Percentiles rank a stretch among this genome's conserved stretches.
Conservation (phyloP, 2,113 vertebrate species). For the Caretta caretta region DNA sequence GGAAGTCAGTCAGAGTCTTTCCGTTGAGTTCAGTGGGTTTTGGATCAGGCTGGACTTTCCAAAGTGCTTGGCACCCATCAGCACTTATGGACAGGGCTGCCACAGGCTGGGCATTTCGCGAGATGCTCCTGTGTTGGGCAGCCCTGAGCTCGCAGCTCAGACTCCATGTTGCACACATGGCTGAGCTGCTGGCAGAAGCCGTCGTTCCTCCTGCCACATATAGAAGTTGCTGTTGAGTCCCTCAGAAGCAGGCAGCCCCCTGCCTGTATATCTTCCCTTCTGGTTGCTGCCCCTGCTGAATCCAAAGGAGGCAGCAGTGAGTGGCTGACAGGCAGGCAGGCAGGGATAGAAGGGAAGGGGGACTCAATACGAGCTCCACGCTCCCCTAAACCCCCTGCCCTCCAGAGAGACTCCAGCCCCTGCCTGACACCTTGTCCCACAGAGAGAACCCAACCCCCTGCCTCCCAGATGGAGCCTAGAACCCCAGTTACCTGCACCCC, state of each 20-base stretch:
- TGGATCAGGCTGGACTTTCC: neutral
- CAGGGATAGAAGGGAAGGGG: neutral
- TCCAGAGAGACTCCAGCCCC: neutral
- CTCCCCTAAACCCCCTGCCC: neutral
- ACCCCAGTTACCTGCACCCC: neutral
- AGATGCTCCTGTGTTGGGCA: neutral
- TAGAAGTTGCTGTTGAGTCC: neutral
- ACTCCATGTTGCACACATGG: too few species aligned
- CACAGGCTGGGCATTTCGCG: neutral
- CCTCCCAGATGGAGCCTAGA: neutral
- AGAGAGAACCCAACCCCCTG: neutral
- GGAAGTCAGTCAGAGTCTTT: neutral
- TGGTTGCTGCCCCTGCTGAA: neutral
- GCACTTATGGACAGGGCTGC: neutral
- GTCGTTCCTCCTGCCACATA: neutral
- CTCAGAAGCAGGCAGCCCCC: neutral
- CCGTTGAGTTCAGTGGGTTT: neutral
- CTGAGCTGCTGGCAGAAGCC: too few species aligned
- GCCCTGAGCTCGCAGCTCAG: too few species aligned
- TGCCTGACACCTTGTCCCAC: neutral
- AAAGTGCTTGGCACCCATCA: neutral
- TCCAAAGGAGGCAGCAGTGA: too few species aligned
- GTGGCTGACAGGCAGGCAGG: neutral
- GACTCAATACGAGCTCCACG: neutral
- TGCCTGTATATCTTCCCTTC: too few species aligned